Evolutionary conservation across 2,888 invertebrate genomes (phyloP).

Genomic region (Ephialtes manifestator): DNA sequence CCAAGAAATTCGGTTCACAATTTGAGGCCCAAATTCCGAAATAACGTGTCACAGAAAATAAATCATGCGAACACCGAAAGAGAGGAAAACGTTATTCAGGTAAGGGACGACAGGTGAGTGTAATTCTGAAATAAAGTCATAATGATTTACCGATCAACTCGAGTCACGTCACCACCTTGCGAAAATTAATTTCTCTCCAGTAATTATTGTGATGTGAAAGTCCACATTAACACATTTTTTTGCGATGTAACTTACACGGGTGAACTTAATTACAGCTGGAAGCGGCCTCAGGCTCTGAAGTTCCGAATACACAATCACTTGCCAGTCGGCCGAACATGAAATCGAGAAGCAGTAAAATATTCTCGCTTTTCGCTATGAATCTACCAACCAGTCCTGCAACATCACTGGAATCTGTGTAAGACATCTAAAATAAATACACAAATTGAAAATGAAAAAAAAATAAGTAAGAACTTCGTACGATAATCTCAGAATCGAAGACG

Average conservation of each 20-base stretch:
- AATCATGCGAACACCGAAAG: conserved; percentile 2
- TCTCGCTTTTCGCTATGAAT: conserved; percentile 54
- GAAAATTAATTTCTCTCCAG: conserved; percentile 30
- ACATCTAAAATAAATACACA: neutral
- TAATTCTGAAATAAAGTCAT: conserved; percentile 3
- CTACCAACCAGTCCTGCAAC: conserved; percentile 45
- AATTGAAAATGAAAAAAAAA: neutral
- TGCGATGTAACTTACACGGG: neutral
- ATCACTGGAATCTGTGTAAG: conserved; percentile 49
- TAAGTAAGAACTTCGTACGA: neutral
- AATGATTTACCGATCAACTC: neutral
- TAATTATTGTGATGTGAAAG: conserved; percentile 27
- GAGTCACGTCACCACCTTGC: neutral
- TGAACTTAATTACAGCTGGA: conserved; percentile 27
- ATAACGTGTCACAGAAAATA: neutral
- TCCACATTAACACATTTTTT: neutral
- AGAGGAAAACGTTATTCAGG: conserved; percentile 31
- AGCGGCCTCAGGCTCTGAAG: neutral
- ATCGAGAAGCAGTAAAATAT: conserved; percentile 36
- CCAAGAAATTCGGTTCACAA: neutral
- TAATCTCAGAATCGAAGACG: conserved; percentile 46
- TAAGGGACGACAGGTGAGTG: conserved; percentile 43
- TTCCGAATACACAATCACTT: neutral
- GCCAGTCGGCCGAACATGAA: conserved; percentile 12
- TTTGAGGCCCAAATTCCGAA: neutral